phyloP scores from a whole-genome alignment of 1,140 invertebrate genomes.

The Drosophila lini region DNA sequence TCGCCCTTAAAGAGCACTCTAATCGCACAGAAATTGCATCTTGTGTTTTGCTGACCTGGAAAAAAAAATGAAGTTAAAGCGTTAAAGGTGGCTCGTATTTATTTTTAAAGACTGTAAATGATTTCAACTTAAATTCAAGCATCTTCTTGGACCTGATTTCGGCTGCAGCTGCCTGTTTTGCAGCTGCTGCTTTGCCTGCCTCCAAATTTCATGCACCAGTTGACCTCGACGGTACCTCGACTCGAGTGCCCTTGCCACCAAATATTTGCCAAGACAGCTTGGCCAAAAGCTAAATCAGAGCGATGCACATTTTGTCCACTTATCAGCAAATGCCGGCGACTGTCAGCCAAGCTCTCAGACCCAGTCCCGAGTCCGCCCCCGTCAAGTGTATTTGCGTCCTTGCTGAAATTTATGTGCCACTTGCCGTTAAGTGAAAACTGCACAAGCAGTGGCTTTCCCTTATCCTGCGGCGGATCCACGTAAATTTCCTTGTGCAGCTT shows the following conservation, averaged over 20 bases:
- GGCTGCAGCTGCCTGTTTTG: conserved; percentile 24
- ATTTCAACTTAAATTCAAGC: conserved; percentile 5
- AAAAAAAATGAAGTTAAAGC: neutral
- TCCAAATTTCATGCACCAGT: conserved; percentile 54
- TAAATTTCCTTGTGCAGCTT: conserved; percentile 40
- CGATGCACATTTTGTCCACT: conserved; percentile 65
- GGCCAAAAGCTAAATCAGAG: conserved; percentile 26
- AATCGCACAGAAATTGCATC: conserved; percentile 4
- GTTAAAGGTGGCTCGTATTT: conserved; percentile 9
- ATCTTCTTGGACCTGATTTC: conserved; percentile 29
- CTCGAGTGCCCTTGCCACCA: conserved; percentile 55
- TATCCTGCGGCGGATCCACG: conserved; percentile 9
- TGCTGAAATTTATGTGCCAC: conserved; percentile 78
- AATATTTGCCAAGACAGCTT: conserved; percentile 56
- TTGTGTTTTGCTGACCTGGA: conserved; percentile 18
- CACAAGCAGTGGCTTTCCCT: conserved; percentile 33
- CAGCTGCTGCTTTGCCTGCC: conserved; percentile 48
- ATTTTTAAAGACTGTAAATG: conserved; percentile 3
- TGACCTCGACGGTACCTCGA: conserved; percentile 44
- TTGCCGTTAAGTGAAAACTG: conserved; percentile 76
- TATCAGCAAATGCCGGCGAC: conserved; percentile 51
- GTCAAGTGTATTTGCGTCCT: conserved; percentile 57
- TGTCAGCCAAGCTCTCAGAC: conserved; percentile 18
- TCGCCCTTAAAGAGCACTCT: conserved; percentile 7
- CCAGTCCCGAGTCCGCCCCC: neutral